Conservation (phyloP, 2,797 vertebrate species). For the Etheostoma perlongum region DNA sequence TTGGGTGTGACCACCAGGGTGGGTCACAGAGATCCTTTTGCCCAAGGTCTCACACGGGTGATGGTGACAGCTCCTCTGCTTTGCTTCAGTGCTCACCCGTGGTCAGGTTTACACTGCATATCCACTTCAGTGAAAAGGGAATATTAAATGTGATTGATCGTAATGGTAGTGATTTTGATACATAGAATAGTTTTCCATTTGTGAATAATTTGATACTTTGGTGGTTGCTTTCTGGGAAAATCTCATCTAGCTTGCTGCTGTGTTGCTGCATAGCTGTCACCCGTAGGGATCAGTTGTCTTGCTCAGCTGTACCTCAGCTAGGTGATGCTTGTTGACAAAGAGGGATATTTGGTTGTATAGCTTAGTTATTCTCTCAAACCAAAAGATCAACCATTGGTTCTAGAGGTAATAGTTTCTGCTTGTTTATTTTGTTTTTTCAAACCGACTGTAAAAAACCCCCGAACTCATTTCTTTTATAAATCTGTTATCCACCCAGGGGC, state of each 20-base stretch:
- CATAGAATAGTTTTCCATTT: neutral
- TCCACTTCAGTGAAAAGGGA: slow-evolving; percentile 56
- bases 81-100: slow-evolving; percentile 25
- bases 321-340: neutral
- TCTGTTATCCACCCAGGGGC: neutral
- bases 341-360: neutral
- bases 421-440: neutral
- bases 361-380: neutral
- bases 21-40: slow-evolving; percentile 30
- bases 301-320: neutral
- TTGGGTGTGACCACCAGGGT: slow-evolving; percentile 12
- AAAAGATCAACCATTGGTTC: neutral
- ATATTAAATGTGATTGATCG: neutral
- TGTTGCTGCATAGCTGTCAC: neutral
- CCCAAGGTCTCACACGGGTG: slow-evolving; percentile 57
- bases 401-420: neutral
- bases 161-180: neutral
- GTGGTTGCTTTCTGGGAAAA: neutral
- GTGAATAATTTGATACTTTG: neutral
- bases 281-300: neutral
- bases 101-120: slow-evolving; percentile 60
- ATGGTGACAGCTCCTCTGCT: slow-evolving; percentile 43
- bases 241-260: neutral
- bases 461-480: neutral
- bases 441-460: neutral